Evolutionary conservation across 2,888 invertebrate species (phyloP), one percentile per base, ranked within the genome.

Genomic region (Taenaris catops): DNA sequence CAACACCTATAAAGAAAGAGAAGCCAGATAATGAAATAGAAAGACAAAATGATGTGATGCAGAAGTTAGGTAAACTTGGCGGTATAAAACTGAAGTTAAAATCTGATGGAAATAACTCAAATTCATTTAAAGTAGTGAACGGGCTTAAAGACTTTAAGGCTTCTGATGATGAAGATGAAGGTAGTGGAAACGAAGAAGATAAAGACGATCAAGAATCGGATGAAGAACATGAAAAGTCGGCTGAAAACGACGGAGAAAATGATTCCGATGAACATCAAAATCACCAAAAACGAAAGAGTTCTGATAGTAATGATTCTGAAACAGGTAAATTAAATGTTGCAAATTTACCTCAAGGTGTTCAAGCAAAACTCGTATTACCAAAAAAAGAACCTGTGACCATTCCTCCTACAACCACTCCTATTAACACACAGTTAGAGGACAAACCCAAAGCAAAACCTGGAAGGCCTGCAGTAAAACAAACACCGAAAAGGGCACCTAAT

Each of bases 21-120:
- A 61, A 69, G 5, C 54, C 63, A 6, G 56, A 57, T 27, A 41
- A 33, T 20, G 42, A 56, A 6, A 2, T 49, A 4, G 65, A 66
- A 25, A 58, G 38, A 59, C 48, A 10, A 37, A 53, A 51, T 26
- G 73, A 79, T 55, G 59, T 78, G 0, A 65, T 84, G 63, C 64
- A 78, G 55, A 83, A 75, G 49, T 50, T 86, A 28, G 84, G 73
- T 1, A 65, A 73, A 46, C 62, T 84, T 7, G 86, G 86, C n/a
- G 81, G 83, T 1, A 74, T 86, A 7, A 86, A 86, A 58, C 57
- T 86, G 1, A 86, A 84, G 52, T 49, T 86, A 2, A 86, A 79
- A 58, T 78, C 74, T n/a, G 83, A 83, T 41, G 83, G 84, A 0
- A 64, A 47, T 43, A 76, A 74, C 44, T 41, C 65, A 1, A 83